These are phyloP conservation scores for Cyclargus thomasi DNA, from an alignment of 1,140 invertebrate species.

Conservation along the genomic window DNA sequence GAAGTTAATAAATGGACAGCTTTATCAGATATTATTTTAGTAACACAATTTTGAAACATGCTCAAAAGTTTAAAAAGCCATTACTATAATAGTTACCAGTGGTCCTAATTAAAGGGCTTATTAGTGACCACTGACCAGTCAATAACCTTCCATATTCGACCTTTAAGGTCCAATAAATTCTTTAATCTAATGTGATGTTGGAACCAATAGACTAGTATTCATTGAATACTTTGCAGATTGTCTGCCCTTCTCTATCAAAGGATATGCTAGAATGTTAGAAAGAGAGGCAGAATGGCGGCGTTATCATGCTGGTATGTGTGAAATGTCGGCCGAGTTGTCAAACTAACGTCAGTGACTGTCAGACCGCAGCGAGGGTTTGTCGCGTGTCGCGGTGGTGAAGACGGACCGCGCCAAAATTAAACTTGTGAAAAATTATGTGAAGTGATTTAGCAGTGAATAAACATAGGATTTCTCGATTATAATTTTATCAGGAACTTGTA, in stretches of 20 bases:
- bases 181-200: constrained; percentile 7
- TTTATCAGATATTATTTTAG: too few species aligned
- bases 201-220: constrained; percentile 32
- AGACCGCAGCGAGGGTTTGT: constrained; percentile 37
- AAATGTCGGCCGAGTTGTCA: constrained; percentile 17
- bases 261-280: constrained; percentile 46
- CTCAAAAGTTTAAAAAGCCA: too few species aligned
- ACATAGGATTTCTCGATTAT: neutral
- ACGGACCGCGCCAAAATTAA: constrained; percentile 9
- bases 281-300: constrained; percentile 39
- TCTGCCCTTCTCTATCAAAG: constrained; percentile 56
- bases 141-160: constrained; percentile 18
- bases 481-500: neutral
- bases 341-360: constrained; percentile 45
- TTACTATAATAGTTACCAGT: neutral
- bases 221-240: constrained; percentile 54
- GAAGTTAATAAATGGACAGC: too few species aligned
- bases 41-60: too few species aligned
- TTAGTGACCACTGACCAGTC: constrained; percentile 7
- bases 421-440: constrained; percentile 9
- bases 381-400: constrained; percentile 28
- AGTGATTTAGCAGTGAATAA: constrained; percentile 6
- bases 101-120: neutral
- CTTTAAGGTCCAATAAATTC: constrained; percentile 17
- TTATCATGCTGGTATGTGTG: constrained; percentile 18